Evolutionary conservation across 2,797 vertebrate genomes (phyloP), one percentile per base, ranked within the genome.

Genomic region (Poecile montanus): DNA sequence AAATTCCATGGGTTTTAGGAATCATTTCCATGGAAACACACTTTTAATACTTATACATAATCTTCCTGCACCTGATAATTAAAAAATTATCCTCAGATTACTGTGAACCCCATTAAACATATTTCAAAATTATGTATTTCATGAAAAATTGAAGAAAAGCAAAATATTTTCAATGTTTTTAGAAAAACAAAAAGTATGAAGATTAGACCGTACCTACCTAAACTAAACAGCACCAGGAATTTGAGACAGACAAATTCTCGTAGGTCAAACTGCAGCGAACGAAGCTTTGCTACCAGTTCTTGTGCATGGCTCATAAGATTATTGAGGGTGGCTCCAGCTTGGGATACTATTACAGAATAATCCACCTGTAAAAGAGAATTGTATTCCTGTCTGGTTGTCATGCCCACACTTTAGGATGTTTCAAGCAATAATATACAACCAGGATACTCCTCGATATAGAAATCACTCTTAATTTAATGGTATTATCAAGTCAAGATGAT

Each of bases 181-280:
- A 56, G 36, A 48, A 77, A 50, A 56, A 14, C 6, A 76, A 0
- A 2, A 58, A 70, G 23, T 22, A 86, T 7, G 66, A 93, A 77
- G 27, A 91, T n/a, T 15, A 73, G 26, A 47, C 38, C 45, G 60
- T 87, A 98, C 99, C 98, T 98, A 99, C 99, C 99, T 97, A 99
- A 98, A 97, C 99, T 99, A 97, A 99, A 99, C 74, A 99, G 98
- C 97, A 99, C 99, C 97, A 99, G 97, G 97, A 99, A 99, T 97
- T 99, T 99, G 97, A 99, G 98, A 98, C 99, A 99, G 89, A 99
- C 99, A 26, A 99, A 99, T 97, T 99, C 99, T 95, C 99, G 98
- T 91, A 99, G 99, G 97, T 99, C 99, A 65, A 99, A 98, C 98
- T 99, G 99, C 34, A 99, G 98, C 7, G 99, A 98, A 30, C 99